phyloP scores from a whole-genome alignment of 2,888 invertebrate species.

The Lumbricus terrestris region DNA sequence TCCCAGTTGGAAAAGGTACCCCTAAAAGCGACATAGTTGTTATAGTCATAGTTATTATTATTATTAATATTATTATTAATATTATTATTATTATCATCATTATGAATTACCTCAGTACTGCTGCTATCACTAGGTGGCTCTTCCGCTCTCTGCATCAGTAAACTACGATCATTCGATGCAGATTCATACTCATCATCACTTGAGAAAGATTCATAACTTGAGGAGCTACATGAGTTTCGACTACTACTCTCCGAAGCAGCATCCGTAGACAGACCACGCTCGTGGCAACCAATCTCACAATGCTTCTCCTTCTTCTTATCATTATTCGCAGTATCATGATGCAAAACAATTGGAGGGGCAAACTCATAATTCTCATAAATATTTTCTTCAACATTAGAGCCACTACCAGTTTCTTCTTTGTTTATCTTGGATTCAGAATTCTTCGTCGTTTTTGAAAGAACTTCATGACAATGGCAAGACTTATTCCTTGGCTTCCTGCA shows the following conservation, averaged over 20 bases:
- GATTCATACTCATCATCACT: background rate
- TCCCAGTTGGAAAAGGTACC: too few relatives aligned
- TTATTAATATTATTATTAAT: too few relatives aligned
- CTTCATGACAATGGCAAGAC: background rate
- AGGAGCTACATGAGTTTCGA: background rate
- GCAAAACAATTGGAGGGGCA: background rate
- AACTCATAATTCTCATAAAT: background rate
- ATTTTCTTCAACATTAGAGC: background rate
- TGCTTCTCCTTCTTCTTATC: background rate
- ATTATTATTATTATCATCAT: too few relatives aligned
- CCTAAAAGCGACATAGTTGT: too few relatives aligned
- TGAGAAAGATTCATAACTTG: constrained; percentile 3
- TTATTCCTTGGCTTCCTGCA: background rate
- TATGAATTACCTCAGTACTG: background rate
- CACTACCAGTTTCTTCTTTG: background rate
- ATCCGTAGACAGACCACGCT: background rate
- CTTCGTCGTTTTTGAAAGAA: background rate
- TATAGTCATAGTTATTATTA: too few relatives aligned
- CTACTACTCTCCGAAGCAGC: background rate
- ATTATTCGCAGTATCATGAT: background rate
- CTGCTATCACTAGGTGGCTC: background rate
- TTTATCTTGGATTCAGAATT: background rate
- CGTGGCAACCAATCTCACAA: background rate
- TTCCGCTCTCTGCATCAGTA: background rate
- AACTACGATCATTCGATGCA: background rate